Evolutionary conservation across 2,797 vertebrate species (phyloP).

Genomic region (Cottoperca gobio): DNA sequence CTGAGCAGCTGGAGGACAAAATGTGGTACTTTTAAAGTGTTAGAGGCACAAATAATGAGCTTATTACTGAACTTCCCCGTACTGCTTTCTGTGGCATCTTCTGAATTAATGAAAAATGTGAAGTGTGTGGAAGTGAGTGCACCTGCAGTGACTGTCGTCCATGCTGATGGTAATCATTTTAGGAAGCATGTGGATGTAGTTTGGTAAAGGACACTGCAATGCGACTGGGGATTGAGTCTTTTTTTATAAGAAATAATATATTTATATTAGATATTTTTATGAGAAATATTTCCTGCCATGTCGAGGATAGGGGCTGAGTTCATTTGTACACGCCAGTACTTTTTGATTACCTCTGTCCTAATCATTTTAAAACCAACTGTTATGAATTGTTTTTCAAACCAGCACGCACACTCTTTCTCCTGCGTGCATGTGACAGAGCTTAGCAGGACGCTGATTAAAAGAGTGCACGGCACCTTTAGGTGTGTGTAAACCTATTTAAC

Average conservation of each 20-base stretch:
- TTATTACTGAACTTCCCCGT: not conserved
- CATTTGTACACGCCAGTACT: not conserved
- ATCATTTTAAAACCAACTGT: not conserved
- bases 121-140: not conserved
- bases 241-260: no score
- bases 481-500: not conserved
- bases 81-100: not conserved
- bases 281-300: not conserved
- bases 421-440: slow-evolving; percentile 19
- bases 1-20: slow-evolving; percentile 4
- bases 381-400: slow-evolving; percentile 4
- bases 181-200: not conserved
- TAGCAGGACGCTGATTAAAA: slow-evolving; percentile 41
- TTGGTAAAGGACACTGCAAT: not conserved
- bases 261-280: no score
- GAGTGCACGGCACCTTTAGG: not conserved
- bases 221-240: not conserved
- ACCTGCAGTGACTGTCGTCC: not conserved
- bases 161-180: not conserved
- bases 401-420: slow-evolving; percentile 5
- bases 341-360: not conserved
- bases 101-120: slow-evolving; percentile 39
- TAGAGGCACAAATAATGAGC: slow-evolving; percentile 24
- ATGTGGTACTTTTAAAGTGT: not conserved
- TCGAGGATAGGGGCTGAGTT: not conserved